A percentile compares a stretch with the other conserved stretches of the same genome.
Evolutionary conservation across 1,140 invertebrate species (phyloP).

Genomic region (Araneus ventricosus): DNA sequence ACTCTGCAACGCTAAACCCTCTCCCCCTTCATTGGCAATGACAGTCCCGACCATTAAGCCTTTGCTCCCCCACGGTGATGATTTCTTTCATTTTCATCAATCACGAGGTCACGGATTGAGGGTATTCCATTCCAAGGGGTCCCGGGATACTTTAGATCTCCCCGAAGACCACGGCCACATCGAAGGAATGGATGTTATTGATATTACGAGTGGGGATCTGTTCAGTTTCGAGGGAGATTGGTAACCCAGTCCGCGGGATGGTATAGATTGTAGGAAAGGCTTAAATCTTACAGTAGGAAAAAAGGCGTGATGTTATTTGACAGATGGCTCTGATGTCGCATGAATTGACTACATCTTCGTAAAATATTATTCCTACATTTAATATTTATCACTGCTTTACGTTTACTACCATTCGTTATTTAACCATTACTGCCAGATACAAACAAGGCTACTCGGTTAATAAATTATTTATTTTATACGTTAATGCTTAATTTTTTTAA

Average conservation of each 20-base stretch:
- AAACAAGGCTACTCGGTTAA: too few relatives aligned
- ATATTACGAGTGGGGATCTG: background rate
- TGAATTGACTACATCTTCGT: too few relatives aligned
- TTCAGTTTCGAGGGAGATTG: background rate
- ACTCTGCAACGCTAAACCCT: slow-evolving; percentile 4
- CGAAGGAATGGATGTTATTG: background rate
- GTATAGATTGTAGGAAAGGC: background rate
- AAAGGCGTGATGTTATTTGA: too few relatives aligned
- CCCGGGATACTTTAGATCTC: slow-evolving; percentile 25
- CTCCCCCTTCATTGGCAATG: slow-evolving; percentile 55
- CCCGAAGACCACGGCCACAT: background rate
- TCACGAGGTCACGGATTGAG: slow-evolving; percentile 56
- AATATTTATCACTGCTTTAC: too few relatives aligned
- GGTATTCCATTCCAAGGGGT: background rate
- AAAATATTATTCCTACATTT: too few relatives aligned
- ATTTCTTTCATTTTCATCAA: slow-evolving; percentile 70
- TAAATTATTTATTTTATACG: too few relatives aligned
- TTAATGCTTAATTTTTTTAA: too few relatives aligned
- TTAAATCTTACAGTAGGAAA: too few relatives aligned
- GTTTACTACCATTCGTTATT: too few relatives aligned
- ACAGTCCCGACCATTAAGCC: slow-evolving; percentile 58
- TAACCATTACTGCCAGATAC: too few relatives aligned
- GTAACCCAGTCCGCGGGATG: background rate
- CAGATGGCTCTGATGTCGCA: too few relatives aligned
- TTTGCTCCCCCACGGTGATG: slow-evolving; percentile 33